phyloP scores from a whole-genome alignment of 2,113 vertebrate genomes.

The Aptenodytes patagonicus region DNA sequence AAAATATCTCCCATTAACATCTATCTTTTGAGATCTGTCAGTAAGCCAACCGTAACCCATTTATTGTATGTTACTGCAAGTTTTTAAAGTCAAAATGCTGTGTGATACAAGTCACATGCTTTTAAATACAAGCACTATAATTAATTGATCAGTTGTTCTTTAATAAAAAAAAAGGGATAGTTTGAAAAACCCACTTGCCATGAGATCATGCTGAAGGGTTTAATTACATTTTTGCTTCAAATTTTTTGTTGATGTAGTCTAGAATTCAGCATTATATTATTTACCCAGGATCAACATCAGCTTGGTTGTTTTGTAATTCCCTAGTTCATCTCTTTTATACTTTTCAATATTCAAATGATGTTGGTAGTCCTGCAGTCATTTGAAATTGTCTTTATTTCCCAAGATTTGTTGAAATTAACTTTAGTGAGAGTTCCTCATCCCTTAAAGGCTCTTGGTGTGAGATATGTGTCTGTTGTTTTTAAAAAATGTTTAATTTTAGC shows the following conservation, averaged over 20 bases:
- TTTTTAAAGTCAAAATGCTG: background rate
- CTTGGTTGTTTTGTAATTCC: background rate
- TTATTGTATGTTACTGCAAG: background rate
- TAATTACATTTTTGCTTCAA: background rate
- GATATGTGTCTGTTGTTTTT: constrained; percentile 46
- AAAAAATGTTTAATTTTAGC: constrained; percentile 64
- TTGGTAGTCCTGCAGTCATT: background rate
- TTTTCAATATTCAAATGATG: background rate
- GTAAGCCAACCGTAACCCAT: background rate
- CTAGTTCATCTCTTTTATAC: background rate
- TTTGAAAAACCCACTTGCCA: background rate
- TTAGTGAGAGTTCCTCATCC: constrained; percentile 2
- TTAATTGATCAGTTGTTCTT: background rate
- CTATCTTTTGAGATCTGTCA: background rate
- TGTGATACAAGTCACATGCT: background rate
- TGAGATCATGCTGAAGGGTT: background rate
- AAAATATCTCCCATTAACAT: background rate
- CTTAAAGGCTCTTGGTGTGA: constrained; percentile 1
- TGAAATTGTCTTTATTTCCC: background rate
- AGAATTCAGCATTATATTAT: background rate
- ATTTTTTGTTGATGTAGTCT: background rate
- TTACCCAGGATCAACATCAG: background rate
- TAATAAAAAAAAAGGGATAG: background rate
- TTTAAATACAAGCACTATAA: background rate
- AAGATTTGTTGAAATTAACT: constrained; percentile 31